Base-by-base conservation (phyloP, 2,888 invertebrate genomes). In the Bimastos eiseni region DNA sequence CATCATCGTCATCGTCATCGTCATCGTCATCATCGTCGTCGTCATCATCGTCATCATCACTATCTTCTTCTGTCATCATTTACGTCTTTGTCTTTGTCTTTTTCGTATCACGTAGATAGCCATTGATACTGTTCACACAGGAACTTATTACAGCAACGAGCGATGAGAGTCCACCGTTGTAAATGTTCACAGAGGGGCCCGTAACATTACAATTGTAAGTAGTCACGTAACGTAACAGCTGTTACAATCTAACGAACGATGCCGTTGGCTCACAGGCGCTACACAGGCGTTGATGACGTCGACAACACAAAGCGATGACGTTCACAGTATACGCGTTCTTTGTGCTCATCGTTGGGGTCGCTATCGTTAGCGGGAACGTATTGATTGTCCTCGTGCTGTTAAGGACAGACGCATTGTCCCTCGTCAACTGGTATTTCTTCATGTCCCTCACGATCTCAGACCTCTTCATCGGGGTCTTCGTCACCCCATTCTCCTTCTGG, bases 371-470 rank as follows among this genome's bases (percentile, higher is more conserved):
- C 3, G 41, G 36, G 49, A 90, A 89, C 83, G 21, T 91, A 55
- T 44, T 91, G 84, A 90, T 91, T 49, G 30, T 91, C 88, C 38
- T 91, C 91, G 41, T 91, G 86, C 34, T 91, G 37, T 19, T 91
- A 49, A 49, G 38, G 88, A 88, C 36, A n/a, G 44, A 34, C 44
- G 33, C 84, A 6, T 4, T 97, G 30, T 49, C 89, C 94, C 98
- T 98, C 96, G 98, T 98, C 95, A 98, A 99, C 95, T 98, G 98
- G 95, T 98, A 97, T 96, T 99, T 99, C 96, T 96, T 99, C 94
- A 96, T 98, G 93, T 98, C 98, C 83, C 96, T 99, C 95, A 98
- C 98, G 83, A 97, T 98, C 93, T 98, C 98, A 86, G 99, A 99
- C 95, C 96, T 99, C 93, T 96, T 98, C 93, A 97, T 97, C 94